These are phyloP conservation scores for Dendronephthya gigantea DNA, from an alignment of 64 coral and sea anemone genomes.

Conservation along the genomic window DNA sequence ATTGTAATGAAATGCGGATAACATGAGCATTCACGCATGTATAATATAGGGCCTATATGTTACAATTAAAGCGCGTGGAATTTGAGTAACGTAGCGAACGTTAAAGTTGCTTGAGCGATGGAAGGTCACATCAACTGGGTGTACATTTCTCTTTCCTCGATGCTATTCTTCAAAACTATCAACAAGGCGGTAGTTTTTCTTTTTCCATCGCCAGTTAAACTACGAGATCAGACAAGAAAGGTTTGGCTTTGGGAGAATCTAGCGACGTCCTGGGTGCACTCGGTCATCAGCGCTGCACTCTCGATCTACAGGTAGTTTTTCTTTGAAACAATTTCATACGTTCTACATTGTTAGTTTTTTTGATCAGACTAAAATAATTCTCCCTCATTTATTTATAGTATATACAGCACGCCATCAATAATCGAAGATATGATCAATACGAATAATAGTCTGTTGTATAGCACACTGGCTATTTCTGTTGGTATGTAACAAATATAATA, in stretches of 20 bases:
- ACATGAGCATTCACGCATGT: no score
- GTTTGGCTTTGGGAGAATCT: neutral
- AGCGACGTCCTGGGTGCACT: neutral
- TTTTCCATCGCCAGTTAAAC: neutral
- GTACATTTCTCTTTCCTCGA: neutral
- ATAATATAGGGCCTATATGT: neutral
- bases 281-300: neutral
- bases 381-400: neutral
- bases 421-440: neutral
- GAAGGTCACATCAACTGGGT: neutral
- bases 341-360: no score
- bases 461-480: neutral
- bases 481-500: neutral
- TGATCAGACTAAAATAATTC: neutral
- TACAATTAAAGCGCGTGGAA: neutral
- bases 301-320: neutral
- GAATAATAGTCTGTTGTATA: neutral
- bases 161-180: neutral
- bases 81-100: neutral
- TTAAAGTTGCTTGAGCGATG: neutral
- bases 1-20: neutral
- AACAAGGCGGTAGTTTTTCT: neutral
- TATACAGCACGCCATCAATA: neutral
- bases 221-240: neutral
- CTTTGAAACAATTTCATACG: neutral